Evolutionary conservation across 2,113 vertebrate genomes (phyloP).

Genomic region (Mustelus asterias): DNA sequence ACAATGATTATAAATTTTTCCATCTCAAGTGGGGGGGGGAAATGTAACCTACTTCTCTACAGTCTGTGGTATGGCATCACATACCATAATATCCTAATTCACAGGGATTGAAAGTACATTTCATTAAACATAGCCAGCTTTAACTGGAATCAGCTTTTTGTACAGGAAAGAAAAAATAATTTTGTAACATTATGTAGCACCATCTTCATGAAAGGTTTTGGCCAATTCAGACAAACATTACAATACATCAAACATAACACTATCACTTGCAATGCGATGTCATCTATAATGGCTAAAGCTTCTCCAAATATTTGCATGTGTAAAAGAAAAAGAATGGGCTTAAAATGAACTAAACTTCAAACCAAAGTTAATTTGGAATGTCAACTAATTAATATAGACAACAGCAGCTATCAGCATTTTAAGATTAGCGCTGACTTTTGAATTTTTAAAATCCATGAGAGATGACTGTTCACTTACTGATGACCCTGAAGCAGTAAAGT

Average conservation of each 20-base stretch:
- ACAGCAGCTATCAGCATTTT: neutral
- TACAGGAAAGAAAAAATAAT: neutral
- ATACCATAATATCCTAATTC: neutral
- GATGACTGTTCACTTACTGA: constrained; percentile 66
- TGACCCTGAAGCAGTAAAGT: constrained; percentile 87
- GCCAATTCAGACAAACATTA: neutral
- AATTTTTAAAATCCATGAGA: neutral
- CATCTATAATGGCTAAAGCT: neutral
- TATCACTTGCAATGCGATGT: neutral
- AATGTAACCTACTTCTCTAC: neutral
- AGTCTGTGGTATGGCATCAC: neutral
- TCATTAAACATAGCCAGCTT: neutral
- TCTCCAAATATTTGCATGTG: neutral
- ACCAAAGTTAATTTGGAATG: neutral
- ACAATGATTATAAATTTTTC: neutral
- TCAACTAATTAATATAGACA: neutral
- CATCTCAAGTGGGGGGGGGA: neutral
- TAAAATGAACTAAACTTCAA: neutral
- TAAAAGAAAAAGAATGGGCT: neutral
- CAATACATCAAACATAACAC: neutral
- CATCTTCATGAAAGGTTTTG: neutral
- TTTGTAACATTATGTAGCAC: neutral
- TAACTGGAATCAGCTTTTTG: neutral
- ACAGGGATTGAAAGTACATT: neutral
- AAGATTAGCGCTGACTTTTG: neutral